Conservation (phyloP, 2,113 vertebrate species). For the Macroglossus sobrinus region DNA sequence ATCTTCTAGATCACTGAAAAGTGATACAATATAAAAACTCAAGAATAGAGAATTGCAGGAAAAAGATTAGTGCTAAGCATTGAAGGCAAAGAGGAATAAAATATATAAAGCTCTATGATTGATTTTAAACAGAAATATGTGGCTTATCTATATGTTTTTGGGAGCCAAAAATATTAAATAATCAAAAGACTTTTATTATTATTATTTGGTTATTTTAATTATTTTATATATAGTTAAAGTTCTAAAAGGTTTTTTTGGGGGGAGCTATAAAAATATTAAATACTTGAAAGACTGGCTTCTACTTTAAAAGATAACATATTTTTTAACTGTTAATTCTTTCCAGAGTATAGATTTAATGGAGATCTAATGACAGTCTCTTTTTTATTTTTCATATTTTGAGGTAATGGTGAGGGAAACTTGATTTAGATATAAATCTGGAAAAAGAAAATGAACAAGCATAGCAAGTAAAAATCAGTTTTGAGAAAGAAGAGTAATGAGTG, state of each 20-base stretch:
- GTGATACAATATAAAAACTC: not conserved
- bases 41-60: not conserved
- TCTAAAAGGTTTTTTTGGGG: not conserved
- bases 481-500: slow-evolving; percentile 11
- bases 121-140: slow-evolving; percentile 19
- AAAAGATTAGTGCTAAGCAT: not conserved
- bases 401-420: not conserved
- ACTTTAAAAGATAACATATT: not conserved
- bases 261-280: not conserved
- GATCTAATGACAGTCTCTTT: not conserved
- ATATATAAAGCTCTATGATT: not conserved
- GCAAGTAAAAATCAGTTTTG: not conserved
- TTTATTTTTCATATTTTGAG: not conserved
- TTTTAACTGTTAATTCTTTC: not conserved
- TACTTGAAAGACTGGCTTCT: not conserved
- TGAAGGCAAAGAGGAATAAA: not conserved
- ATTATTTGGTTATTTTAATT: not conserved
- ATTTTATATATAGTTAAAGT: not conserved
- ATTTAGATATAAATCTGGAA: slow-evolving; percentile 14
- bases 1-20: not conserved
- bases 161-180: not conserved
- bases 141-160: not conserved
- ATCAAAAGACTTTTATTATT: not conserved
- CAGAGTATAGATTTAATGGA: not conserved
- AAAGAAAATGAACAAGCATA: slow-evolving; percentile 7